Evolutionary conservation across 1,140 invertebrate species (phyloP).

Genomic region (Aphelinus certus): DNA sequence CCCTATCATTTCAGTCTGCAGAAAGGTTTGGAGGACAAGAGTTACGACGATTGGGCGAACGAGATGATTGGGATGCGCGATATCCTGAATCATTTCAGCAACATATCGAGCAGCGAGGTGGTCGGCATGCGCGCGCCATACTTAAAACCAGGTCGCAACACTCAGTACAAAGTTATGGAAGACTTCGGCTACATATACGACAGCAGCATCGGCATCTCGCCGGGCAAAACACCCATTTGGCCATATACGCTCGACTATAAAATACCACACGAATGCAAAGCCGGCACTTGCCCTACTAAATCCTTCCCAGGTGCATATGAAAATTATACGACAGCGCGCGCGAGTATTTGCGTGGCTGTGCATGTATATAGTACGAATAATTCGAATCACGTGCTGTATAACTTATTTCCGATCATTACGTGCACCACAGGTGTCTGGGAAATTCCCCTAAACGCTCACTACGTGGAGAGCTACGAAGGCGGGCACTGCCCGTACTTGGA

Average conservation of each 20-base stretch:
- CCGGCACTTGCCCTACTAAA: slow-evolving; percentile 89
- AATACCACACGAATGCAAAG: slow-evolving; percentile 91
- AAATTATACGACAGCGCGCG: neutral
- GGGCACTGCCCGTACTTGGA: slow-evolving; percentile 93
- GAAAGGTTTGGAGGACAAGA: slow-evolving; percentile 85
- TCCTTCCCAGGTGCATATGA: slow-evolving; percentile 80
- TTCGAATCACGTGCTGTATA: neutral
- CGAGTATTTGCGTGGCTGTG: neutral
- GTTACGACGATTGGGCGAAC: slow-evolving; percentile 90
- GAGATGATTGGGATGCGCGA: slow-evolving; percentile 95
- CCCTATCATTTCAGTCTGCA: slow-evolving; percentile 64
- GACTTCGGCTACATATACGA: slow-evolving; percentile 94
- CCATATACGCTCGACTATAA: slow-evolving; percentile 93
- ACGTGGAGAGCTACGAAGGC: slow-evolving; percentile 87
- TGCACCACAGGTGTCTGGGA: slow-evolving; percentile 83
- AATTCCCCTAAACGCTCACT: slow-evolving; percentile 92
- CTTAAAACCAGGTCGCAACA: slow-evolving; percentile 89
- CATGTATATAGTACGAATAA: neutral
- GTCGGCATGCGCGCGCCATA: slow-evolving; percentile 91
- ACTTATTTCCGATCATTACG: no score
- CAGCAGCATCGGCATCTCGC: slow-evolving; percentile 87
- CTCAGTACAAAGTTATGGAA: slow-evolving; percentile 90
- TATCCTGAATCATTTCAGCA: slow-evolving; percentile 83
- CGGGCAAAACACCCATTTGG: slow-evolving; percentile 87
- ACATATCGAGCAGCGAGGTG: slow-evolving; percentile 83